Base-by-base conservation (phyloP, 2,113 vertebrate species). In the Dipodomys ordii region DNA sequence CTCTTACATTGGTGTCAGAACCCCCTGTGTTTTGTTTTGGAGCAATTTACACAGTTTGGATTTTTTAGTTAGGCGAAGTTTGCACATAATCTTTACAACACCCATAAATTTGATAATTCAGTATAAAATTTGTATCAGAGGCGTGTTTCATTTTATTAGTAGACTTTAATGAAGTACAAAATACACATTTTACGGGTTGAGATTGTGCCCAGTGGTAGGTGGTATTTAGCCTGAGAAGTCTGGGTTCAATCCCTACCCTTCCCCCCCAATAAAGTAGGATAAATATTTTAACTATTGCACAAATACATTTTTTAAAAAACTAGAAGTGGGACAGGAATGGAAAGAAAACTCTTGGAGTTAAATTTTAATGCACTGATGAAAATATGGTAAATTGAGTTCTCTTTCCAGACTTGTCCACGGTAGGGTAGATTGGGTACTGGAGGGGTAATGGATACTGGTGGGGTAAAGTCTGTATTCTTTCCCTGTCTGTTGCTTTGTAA, bases 101-200 rank as follows among this genome's bases (percentile, higher is more conserved):
- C 22, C 49, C 22, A 64, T 7, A 69, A 87, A 78, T 64, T 74
- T 90, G 71, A 23, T 60, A 60, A 82, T 95, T 32, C 57, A 81
- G 3, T 15, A 3, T 84, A 78, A 35, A 81, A 30, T 83, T 85
- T 74, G 79, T 87, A 19, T 74, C 13, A 3, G 64, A 82, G 13
- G 11, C 53, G 73, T 86, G 71, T 90, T 94, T 91, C 13, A 15
- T 80, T 86, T 87, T 71, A 79, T 69, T 49, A 89, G 71, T n/a
- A 46, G 46, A 83, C 12, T 80, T 74, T 74, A 84, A 77, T 87
- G 76, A 64, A 92, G 11, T 92, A 39, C 74, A 64, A 92, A 92
- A 60, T 30, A 60, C 25, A 62, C 1, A 23, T 39, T 73, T 73
- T 30, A 13, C 62, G 83, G 53, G 53, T 5, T 57, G 23, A 22